Evolutionary conservation across 35 echinoderm and acorn worm species (phyloP), one percentile per base, ranked within the genome.

Genomic region (Patiria miniata): DNA sequence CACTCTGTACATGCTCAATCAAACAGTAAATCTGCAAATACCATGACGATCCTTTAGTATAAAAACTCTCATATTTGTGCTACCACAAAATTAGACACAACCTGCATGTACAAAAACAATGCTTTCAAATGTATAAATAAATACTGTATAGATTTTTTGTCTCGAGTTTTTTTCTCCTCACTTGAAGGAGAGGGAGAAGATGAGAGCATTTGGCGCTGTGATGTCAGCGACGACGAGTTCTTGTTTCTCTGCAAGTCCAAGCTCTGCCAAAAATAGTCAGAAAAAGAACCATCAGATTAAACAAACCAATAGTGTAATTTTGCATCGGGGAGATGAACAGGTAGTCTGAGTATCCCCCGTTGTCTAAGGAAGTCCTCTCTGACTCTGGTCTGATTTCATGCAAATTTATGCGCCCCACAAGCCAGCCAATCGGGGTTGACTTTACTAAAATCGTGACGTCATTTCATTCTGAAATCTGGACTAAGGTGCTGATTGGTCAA

Each of bases 161-260:
- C 38, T 37, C 12, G 53, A n/a, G 82, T 30, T 80, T 17, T 91
- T 81, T 23, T 18, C 12, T 61, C 23, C 52, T 36, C 85, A 84
- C 47, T 92, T 95, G 26, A 26, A 73, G 29, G 65, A 73, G n/a
- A 99, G 83, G 33, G 40, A 86, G 79, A 99, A 92, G 38, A 99
- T 83, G 6, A 99, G 53, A 26, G 92, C 90, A 51, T 53, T 92
- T 12, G 96, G 96, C 47, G 96, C 92, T 39, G 96, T 99, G 5
- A 82, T 86, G 61, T 99, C 96, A 34, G 96, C 93, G 59, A 99
- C 77, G 1, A 94, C 82, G 22, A 99, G 51, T 73, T 99, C 96
- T 22, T 99, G 92, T 10, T 93, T 93, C 51, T 88, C 90, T 52
- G 77, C 52, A 44, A 99, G 83, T 17, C 96, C 96, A 47, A 99